These are phyloP conservation scores for Dascyllus trimaculatus DNA, from an alignment of 2,113 vertebrate genomes.

Conservation along the genomic window DNA sequence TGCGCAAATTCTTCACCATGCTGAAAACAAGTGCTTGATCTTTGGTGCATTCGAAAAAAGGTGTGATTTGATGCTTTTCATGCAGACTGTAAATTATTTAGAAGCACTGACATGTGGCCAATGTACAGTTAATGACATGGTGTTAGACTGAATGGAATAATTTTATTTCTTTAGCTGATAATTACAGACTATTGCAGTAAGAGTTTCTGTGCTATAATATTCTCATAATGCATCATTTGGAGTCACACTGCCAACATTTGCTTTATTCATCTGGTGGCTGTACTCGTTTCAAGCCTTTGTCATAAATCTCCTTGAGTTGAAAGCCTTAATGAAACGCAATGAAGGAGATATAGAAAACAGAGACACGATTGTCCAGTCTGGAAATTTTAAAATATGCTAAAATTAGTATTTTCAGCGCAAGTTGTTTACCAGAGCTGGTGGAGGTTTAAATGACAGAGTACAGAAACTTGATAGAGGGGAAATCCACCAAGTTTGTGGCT, in stretches of 20 bases:
- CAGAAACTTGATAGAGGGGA: conserved; percentile 33
- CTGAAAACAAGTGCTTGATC: neutral
- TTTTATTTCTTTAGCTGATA: conserved; percentile 11
- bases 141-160: conserved; percentile 35
- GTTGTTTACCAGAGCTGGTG: conserved; percentile 25
- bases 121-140: conserved; percentile 38
- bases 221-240: neutral
- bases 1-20: conserved; percentile 42
- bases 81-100: conserved; percentile 21
- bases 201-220: conserved; percentile 19
- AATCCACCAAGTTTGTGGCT: conserved; percentile 53
- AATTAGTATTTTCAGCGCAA: neutral
- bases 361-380: neutral
- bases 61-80: conserved; percentile 6
- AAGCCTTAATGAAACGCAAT: neutral
- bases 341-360: neutral
- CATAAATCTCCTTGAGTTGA: neutral
- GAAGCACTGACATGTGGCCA: conserved; percentile 1
- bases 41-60: neutral
- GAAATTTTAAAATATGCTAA: neutral
- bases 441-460: conserved; percentile 50
- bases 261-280: neutral
- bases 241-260: neutral
- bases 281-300: neutral
- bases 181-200: conserved; percentile 10